phyloP scores from a whole-genome alignment of 2,888 invertebrate genomes.

The Xestobium rufovillosum region DNA sequence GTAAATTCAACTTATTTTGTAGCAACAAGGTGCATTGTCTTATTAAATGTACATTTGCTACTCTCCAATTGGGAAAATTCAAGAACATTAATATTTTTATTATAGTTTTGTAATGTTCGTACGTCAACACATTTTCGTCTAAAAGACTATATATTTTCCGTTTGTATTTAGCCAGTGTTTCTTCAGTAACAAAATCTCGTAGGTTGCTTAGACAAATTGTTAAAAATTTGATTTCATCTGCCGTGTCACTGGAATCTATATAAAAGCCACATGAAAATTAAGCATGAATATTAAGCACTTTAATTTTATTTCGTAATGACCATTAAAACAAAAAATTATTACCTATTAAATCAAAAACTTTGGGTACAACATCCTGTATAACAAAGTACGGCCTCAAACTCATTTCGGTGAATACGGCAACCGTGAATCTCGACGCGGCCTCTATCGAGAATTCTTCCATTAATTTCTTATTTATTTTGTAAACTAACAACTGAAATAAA shows the following conservation, averaged over 20 bases:
- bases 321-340: conserved; percentile 18
- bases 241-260: conserved; percentile 35
- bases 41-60: conserved; percentile 36
- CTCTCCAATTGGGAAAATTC: conserved; percentile 45
- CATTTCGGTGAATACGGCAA: conserved; percentile 38
- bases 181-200: conserved; percentile 36
- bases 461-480: conserved; percentile 31
- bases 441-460: conserved; percentile 33
- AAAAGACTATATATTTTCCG: conserved; percentile 37
- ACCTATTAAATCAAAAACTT: conserved; percentile 38
- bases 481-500: conserved; percentile 37
- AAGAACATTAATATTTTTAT: conserved; percentile 41
- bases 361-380: conserved; percentile 39
- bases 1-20: conserved; percentile 34
- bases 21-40: conserved; percentile 39
- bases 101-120: conserved; percentile 27
- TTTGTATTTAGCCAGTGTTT: conserved; percentile 40
- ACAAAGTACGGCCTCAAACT: conserved; percentile 41
- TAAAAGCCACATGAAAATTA: conserved; percentile 16
- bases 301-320: no score
- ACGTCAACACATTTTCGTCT: conserved; percentile 29
- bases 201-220: conserved; percentile 45
- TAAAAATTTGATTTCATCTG: conserved; percentile 42
- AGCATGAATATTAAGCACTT: conserved; percentile 10
- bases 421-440: conserved; percentile 40